Evolutionary conservation across 2,888 invertebrate species (phyloP).

Genomic region (Phengaris arion): DNA sequence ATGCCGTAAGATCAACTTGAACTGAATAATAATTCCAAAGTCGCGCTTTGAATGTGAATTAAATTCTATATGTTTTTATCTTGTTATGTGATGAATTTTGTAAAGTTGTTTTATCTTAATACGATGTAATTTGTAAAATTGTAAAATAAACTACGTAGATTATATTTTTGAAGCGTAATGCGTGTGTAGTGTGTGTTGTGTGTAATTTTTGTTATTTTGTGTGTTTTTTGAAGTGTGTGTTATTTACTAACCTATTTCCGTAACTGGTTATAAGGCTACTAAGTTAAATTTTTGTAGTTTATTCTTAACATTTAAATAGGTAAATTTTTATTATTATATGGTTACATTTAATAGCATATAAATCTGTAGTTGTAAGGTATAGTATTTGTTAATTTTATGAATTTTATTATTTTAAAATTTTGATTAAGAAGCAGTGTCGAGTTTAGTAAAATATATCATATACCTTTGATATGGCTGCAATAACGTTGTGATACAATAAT

Average conservation of each 20-base stretch:
- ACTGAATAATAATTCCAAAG: slow-evolving; percentile 16
- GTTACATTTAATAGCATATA: too few species aligned
- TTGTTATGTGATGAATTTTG: not conserved
- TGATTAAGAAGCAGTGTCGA: not conserved
- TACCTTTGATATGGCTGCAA: not conserved
- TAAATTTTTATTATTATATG: too few species aligned
- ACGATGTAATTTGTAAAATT: not conserved
- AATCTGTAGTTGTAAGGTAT: too few species aligned
- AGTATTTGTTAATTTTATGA: too few species aligned
- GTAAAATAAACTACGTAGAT: not conserved
- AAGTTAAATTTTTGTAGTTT: not conserved
- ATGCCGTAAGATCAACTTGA: slow-evolving; percentile 22
- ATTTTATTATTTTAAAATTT: not conserved
- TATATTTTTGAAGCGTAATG: not conserved
- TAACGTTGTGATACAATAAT: slow-evolving; percentile 13
- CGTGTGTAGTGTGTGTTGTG: too few species aligned
- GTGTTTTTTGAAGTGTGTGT: too few species aligned
- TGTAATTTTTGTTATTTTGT: too few species aligned
- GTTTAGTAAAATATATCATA: not conserved
- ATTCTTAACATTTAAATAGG: too few species aligned
- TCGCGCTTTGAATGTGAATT: slow-evolving; percentile 28
- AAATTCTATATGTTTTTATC: slow-evolving; percentile 7
- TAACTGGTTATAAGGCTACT: not conserved
- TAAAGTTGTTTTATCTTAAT: not conserved
- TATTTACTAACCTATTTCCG: not conserved